Evolutionary conservation across 2,888 invertebrate species (phyloP), one percentile per base, ranked within the genome.

Genomic region (Scaptomyza parva): DNA sequence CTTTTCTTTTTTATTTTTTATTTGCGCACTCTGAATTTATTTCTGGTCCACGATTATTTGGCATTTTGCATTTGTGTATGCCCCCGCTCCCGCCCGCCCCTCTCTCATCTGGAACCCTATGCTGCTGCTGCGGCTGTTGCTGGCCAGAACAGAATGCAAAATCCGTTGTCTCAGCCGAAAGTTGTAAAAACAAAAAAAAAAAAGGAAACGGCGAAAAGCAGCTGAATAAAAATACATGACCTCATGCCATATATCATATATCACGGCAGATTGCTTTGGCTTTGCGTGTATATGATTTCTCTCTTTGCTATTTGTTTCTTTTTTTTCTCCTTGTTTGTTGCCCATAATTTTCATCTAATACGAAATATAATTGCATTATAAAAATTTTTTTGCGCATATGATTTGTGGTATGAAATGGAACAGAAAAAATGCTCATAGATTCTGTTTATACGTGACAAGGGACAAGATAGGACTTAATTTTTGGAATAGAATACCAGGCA

Each of bases 361-460:
- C 64, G 59, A 60, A 71, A 76, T 82, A 79, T 65, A 82, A 82
- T 79, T 86, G 80, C 80, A 82, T 86, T 82, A 71, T 79, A 65
- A 82, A 80, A 76, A 60, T 70, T 35, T 37, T 45, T 80, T 48
- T 61, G 51, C 37, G 39, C 51, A 30, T 35, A 51, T 58, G 62
- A 78, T 78, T 62, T 51, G 62, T 48, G 45, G 30, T 41, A 28
- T 20, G n/a, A n/a, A n/a, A n/a, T 22, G 41, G n/a, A 17, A 35
- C 40, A 6, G 24, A 24, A 8, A 24, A 8, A 20, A 24, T 44
- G 35, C 35, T 47, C 50, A 40, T 50, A 57, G 55, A 71, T 71
- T 12, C 5, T 11, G 37, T 20, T 70, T 59, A 54, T 33, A 22
- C 39, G 33, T 9, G 50, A 18, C 20, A 50, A 33, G 33, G 14